Base-by-base conservation (phyloP, 2,113 vertebrate genomes). In the Rissa tridactyla region DNA sequence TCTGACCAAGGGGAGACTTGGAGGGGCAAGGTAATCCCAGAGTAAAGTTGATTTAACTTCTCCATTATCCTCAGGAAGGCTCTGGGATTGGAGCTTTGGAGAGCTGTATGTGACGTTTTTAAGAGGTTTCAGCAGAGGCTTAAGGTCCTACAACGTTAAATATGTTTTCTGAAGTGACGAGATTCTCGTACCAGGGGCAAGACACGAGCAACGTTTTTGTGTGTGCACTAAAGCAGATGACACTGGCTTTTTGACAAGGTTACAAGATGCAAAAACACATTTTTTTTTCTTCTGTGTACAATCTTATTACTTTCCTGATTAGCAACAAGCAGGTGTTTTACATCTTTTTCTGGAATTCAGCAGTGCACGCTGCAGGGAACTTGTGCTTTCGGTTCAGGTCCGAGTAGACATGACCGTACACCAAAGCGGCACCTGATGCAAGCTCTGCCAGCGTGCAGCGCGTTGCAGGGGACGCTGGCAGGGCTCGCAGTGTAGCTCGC, bases 31-130 rank as follows among this genome's bases (percentile, higher is more conserved):
- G 83, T 96, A 98, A 95, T 98, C 93, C 95, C 93, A 95, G 92
- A 95, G 79, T 97, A 97, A 97, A 96, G 94, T 92, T 94, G 90
- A 90, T 96, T 96, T 97, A 95, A 97, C 90, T 94, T 96, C 93
- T 94, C 40, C 72, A 79, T 97, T 94, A 95, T 44, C 47, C 78
- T 90, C 44, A 90, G 78, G 54, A 91, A 94, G 81, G 71, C 66
- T 93, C 79, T 85, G 84, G 75, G 77, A 86, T 70, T 90, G 88
- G 75, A 92, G 91, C 57, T 94, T 93, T 95, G 87, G 91, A 84
- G 70, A 83, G 72, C 55, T 68, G 40, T 79, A 38, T 90, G 79
- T 84, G 92, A 86, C 10, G 15, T 82, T 95, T 95, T 94, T 66
- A 85, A 90, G 91, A 77, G 82, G 54, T 82, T 95, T 96, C 89